Base-by-base conservation (phyloP, 2,888 invertebrate species). In the Apotomis betuletana region DNA sequence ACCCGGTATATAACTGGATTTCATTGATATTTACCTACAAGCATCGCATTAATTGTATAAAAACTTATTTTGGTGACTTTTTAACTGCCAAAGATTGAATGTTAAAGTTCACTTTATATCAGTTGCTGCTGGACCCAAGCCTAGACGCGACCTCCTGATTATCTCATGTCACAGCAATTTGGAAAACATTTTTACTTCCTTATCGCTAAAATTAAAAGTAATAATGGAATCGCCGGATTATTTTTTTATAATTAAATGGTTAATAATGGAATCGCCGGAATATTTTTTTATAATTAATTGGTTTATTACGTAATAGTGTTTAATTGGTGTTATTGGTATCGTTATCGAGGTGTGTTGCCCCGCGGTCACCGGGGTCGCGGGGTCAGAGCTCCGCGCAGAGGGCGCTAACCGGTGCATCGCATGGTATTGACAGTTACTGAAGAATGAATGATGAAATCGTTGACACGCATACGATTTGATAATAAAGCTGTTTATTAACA, bases 201-300 rank as follows among this genome's bases (percentile, higher is more conserved):
- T 67, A 71, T 71, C 71, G 4, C 13, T 55, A 49, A 57, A 51
- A 51, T 44, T 46, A 41, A 41, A 46, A 54, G 41, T 36, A 71
- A 62, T 61, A 55, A 57, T 55, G 65, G 60, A 61, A 67, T n/a
- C 49, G 49, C 65, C 55, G 54, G 13, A 60, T 49, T 67, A 38
- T 61, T 67, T 60, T 71, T 27, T n/a, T 70, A 64, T 55, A 67
- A 60, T 71, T 71, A 67, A 71, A 67, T 67, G 49, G 41, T 5
- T 41, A 71, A 62, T 61, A 55, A 57, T 55, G 65, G 60, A 61
- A 67, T n/a, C 49, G 49, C 65, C 55, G 54, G 13, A 60, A 55
- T 67, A 38, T 61, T 67, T 60, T 71, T 27, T n/a, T 70, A 64
- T 55, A 67, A 60, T 71, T 71, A 67, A 71, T 71, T 67, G 49